Percentiles rank a stretch among this genome's conserved stretches.
Evolutionary conservation across 2,797 vertebrate genomes (phyloP).

Genomic region (Austrolebias charrua): DNA sequence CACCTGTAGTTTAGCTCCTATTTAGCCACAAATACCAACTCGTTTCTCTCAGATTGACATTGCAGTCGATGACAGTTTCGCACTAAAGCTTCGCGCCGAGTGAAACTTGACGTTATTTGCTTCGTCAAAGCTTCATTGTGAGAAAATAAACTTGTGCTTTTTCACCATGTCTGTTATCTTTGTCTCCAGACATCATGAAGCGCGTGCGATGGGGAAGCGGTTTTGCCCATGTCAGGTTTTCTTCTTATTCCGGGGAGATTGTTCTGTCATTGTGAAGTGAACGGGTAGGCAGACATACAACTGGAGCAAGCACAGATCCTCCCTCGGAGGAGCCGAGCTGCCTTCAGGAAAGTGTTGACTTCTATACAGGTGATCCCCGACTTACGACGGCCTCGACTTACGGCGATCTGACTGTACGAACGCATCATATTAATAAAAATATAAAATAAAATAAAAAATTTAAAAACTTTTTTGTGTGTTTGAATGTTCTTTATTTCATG

Average conservation of each 20-base stretch:
- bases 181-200: not conserved
- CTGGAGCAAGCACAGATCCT: slow-evolving; percentile 35
- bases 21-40: not conserved
- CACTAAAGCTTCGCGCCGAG: slow-evolving; percentile 66
- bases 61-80: slow-evolving; percentile 59
- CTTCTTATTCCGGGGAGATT: slow-evolving; percentile 28
- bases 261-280: slow-evolving; percentile 53
- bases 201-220: slow-evolving; percentile 24
- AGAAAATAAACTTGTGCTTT: slow-evolving; percentile 21
- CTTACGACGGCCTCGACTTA: too few relatives aligned
- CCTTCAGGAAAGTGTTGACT: too few relatives aligned
- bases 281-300: slow-evolving; percentile 64
- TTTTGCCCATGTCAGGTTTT: slow-evolving; percentile 23
- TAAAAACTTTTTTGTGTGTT: too few relatives aligned
- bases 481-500: too few relatives aligned
- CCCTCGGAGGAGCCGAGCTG: too few relatives aligned
- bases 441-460: too few relatives aligned
- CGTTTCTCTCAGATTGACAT: slow-evolving; percentile 30
- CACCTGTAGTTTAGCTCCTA: slow-evolving; percentile 24
- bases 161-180: slow-evolving; percentile 10
- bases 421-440: too few relatives aligned
- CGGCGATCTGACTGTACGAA: too few relatives aligned
- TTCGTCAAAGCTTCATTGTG: slow-evolving; percentile 38
- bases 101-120: slow-evolving; percentile 62
- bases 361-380: too few relatives aligned